Conservation (phyloP, 53 echinoderm and acorn worm genomes). For the Paelopatides confundens region DNA sequence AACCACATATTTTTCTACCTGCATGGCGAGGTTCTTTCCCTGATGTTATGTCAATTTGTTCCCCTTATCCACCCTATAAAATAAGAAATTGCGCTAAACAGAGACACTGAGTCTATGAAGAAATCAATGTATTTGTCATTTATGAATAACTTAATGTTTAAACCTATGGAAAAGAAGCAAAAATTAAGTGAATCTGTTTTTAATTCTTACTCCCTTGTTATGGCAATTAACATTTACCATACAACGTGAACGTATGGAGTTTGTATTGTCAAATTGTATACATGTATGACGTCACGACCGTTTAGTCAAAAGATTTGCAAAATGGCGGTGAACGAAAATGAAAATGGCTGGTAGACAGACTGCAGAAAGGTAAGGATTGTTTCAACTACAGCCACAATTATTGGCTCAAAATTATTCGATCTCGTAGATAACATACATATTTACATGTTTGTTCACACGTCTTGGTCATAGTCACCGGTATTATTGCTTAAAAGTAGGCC, state of each 20-base stretch:
- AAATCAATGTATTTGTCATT: too few species aligned
- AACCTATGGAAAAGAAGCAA: neutral
- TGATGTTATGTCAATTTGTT: too few species aligned
- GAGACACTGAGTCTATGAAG: too few species aligned
- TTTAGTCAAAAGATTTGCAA: slow-evolving; percentile 14
- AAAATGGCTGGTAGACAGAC: slow-evolving; percentile 49
- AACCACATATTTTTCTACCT: too few species aligned
- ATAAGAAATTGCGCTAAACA: too few species aligned
- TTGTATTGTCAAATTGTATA: neutral
- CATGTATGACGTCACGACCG: slow-evolving; percentile 12
- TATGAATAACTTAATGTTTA: neutral
- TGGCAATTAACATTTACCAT: neutral
- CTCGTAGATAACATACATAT: neutral
- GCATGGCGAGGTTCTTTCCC: too few species aligned
- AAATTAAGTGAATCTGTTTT: neutral
- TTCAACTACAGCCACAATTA: neutral
- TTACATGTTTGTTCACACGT: neutral
- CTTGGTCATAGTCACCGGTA: too few species aligned
- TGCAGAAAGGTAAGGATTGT: slow-evolving; percentile 12
- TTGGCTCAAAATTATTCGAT: neutral
- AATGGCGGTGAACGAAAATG: slow-evolving; percentile 33
- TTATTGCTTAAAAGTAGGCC: neutral
- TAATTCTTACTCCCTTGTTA: neutral
- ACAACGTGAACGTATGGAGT: neutral
- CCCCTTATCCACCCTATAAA: too few species aligned